Evolutionary conservation across 2,113 vertebrate genomes (phyloP), one percentile per base, ranked within the genome.

Genomic region (Chionodraco myersi): DNA sequence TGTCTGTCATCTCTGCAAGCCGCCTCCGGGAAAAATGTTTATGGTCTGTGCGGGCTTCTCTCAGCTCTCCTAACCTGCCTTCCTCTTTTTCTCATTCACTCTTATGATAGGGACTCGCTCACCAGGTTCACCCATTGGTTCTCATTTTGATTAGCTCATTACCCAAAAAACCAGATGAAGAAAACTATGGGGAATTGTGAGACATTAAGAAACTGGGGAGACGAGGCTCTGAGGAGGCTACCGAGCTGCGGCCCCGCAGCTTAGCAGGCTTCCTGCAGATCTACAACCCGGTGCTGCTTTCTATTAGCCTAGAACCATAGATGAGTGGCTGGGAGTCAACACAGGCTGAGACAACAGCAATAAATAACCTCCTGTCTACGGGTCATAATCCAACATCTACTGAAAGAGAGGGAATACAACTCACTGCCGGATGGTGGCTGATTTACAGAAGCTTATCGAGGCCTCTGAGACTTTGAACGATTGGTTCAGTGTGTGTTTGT

Each of bases 381-480:
- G 93, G 90, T 91, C 91, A 89, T 86, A 92, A 91, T 89, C 90
- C 88, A 87, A 85, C 86, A 88, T 86, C 83, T 84, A 91, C 63
- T 58, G 84, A 84, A 85, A 83, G 86, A 82, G 86, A 82, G 81
- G 81, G 80, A 86, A 90, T 91, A 90, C 90, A 92, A 91, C 79
- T 81, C 79, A 72, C 75, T 79, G 85, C 75, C 71, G 80, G 82
- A 86, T 86, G 82, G 88, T 61, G 82, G 85, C 90, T 94, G 92
- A 94, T 93, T 93, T 94, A 94, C 89, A 87, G 87, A 85, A 82
- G 90, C 88, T 91, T 89, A 89, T 77, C 23, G 62, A 90, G 85
- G 80, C 88, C 86, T 86, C 79, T 44, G 89, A 84, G 92, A 89
- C 86, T 86, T 90, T 61, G 83, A 88, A 85, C 66, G 86, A 91